These are phyloP conservation scores for Drosophila setifemur DNA, from an alignment of 1,140 invertebrate genomes.

Conservation along the genomic window DNA sequence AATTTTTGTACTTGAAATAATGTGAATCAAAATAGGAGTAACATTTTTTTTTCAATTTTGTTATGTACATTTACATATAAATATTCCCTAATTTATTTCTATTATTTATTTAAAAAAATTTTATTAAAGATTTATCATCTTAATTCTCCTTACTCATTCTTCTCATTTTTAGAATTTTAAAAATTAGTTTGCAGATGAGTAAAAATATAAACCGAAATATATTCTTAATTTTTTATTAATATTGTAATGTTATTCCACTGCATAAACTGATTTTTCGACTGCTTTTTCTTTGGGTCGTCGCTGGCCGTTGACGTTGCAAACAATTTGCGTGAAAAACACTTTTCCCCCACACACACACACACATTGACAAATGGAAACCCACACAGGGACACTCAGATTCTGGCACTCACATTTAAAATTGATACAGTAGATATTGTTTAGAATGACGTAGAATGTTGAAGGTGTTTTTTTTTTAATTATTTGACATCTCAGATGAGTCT, in stretches of 20 bases:
- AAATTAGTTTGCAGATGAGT: too few relatives aligned
- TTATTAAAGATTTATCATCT: too few relatives aligned
- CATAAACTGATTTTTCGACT: conserved; percentile 19
- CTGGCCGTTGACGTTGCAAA: conserved; percentile 56
- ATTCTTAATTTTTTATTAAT: background rate
- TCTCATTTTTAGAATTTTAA: too few relatives aligned
- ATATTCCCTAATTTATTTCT: too few relatives aligned
- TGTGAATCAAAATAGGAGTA: too few relatives aligned
- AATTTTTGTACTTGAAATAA: too few relatives aligned
- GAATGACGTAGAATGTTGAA: conserved; percentile 17
- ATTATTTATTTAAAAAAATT: too few relatives aligned
- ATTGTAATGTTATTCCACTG: background rate
- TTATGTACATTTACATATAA: too few relatives aligned
- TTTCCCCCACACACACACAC: conserved; percentile 17
- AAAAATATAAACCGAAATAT: too few relatives aligned
- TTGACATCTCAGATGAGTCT: conserved; percentile 4
- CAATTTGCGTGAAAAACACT: conserved; percentile 64
- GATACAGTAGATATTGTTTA: conserved; percentile 22
- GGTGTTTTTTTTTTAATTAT: too few relatives aligned
- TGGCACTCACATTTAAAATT: conserved; percentile 1
- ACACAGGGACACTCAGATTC: conserved; percentile 7
- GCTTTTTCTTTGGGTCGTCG: conserved; percentile 27
- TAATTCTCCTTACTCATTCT: too few relatives aligned
- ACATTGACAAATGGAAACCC: conserved; percentile 5
- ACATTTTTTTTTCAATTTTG: too few relatives aligned